Evolutionary conservation across 2,888 invertebrate genomes (phyloP).

Genomic region (Aporophyla lueneburgensis): DNA sequence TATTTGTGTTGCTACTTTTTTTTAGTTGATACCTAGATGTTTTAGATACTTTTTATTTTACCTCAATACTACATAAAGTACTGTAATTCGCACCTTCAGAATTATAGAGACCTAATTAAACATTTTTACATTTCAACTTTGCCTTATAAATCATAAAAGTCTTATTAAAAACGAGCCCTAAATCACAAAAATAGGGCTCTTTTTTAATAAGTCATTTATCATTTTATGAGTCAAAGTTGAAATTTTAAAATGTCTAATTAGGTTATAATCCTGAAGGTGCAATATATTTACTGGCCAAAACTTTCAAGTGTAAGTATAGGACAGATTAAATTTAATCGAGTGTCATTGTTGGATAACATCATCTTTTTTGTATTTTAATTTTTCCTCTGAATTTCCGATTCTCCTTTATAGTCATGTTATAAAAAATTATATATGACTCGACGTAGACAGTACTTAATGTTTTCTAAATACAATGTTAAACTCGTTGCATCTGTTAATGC

Average conservation of each 20-base stretch:
- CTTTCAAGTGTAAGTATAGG: background rate
- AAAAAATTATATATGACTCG: background rate
- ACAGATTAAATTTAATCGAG: background rate
- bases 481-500: constrained; percentile 69
- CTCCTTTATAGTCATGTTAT: constrained; percentile 1
- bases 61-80: background rate
- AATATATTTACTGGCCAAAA: constrained; percentile 2
- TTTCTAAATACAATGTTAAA: constrained; percentile 47
- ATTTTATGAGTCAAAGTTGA: no score
- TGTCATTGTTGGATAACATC: constrained; percentile 20
- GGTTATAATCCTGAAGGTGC: no score
- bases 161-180: no score
- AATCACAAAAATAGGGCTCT: no score
- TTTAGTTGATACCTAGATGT: background rate
- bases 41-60: background rate
- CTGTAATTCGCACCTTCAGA: no score
- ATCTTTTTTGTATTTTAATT: background rate
- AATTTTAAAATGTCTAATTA: no score
- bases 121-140: no score
- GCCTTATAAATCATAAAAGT: no score
- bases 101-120: no score
- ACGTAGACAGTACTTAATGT: constrained; percentile 11
- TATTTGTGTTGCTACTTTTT: constrained; percentile 8
- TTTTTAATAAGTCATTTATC: no score
- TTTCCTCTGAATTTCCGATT: constrained; percentile 7